Evolutionary conservation across 1,140 invertebrate genomes (phyloP).

Genomic region (Zaprionus capensis): DNA sequence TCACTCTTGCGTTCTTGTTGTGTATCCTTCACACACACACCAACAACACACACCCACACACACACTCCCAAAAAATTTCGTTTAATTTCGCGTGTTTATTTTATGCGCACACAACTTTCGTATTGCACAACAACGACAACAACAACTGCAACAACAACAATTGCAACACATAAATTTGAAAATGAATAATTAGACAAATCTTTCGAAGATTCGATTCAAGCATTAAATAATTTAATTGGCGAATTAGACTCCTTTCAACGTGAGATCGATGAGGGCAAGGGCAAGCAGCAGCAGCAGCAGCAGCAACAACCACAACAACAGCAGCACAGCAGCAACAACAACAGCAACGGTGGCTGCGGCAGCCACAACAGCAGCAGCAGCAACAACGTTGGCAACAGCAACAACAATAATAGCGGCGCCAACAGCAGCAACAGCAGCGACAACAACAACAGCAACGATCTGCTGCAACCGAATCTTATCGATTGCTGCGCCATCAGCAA

Average conservation of each 20-base stretch:
- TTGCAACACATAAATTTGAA: conserved; percentile 48
- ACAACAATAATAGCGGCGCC: conserved; percentile 40
- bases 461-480: conserved; percentile 31
- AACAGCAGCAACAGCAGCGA: conserved; percentile 42
- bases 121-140: conserved; percentile 46
- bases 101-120: conserved; percentile 1
- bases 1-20: conserved; percentile 56
- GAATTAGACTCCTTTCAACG: conserved; percentile 84
- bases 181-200: conserved; percentile 79
- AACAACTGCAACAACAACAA: conserved; percentile 48
- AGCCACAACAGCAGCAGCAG: conserved; percentile 44
- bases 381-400: conserved; percentile 42
- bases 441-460: conserved; percentile 38
- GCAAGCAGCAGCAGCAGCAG: conserved; percentile 62
- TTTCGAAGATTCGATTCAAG: conserved; percentile 84
- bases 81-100: conserved; percentile 36
- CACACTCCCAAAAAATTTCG: conserved; percentile 23
- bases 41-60: conserved; percentile 35
- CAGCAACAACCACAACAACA: conserved; percentile 41
- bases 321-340: conserved; percentile 31
- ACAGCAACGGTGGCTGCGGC: not conserved
- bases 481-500: conserved; percentile 77
- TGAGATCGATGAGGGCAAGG: conserved; percentile 83
- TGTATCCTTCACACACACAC: conserved; percentile 35
- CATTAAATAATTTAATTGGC: conserved; percentile 84